Conservation (phyloP, 2,888 invertebrate genomes). For the Polyploca ridens region DNA sequence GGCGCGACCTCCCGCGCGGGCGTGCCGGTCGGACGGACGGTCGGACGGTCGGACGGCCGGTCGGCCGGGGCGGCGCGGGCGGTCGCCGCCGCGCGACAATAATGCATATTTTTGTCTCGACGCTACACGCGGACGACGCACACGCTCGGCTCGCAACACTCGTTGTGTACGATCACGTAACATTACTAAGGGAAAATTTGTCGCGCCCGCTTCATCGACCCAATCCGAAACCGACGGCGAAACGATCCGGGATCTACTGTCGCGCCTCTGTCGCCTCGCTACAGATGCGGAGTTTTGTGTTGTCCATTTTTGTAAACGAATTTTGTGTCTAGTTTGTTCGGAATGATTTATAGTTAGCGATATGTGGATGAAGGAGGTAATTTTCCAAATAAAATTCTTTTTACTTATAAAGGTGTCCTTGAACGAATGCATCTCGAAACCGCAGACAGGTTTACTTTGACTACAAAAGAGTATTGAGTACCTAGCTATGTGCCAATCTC, state of each 20-base stretch:
- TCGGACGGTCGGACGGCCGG: background rate
- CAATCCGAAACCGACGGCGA: constrained; percentile 60
- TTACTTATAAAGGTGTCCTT: background rate
- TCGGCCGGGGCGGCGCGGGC: constrained; percentile 19
- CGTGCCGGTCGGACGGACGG: constrained; percentile 1
- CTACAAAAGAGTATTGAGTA: background rate
- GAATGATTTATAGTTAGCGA: background rate
- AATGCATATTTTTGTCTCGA: constrained; percentile 80
- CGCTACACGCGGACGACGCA: constrained; percentile 45
- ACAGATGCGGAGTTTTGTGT: constrained; percentile 10
- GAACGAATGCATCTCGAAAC: background rate
- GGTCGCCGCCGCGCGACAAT: constrained; percentile 50
- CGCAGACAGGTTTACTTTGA: background rate
- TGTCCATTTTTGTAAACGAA: background rate
- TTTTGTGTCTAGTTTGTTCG: constrained; percentile 3
- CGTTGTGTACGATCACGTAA: constrained; percentile 50
- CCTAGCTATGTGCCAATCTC: background rate
- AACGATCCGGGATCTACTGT: constrained; percentile 8
- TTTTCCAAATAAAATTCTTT: background rate
- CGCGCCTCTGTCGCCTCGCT: constrained; percentile 8
- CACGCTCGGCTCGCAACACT: constrained; percentile 31
- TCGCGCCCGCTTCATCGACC: constrained; percentile 63
- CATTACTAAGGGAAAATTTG: constrained; percentile 83
- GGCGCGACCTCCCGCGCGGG: constrained; percentile 45
- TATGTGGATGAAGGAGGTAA: background rate